Percentiles rank a stretch among this genome's conserved stretches.
Evolutionary conservation across 64 coral and sea anemone genomes (phyloP).

Genomic region (Montipora cactus): DNA sequence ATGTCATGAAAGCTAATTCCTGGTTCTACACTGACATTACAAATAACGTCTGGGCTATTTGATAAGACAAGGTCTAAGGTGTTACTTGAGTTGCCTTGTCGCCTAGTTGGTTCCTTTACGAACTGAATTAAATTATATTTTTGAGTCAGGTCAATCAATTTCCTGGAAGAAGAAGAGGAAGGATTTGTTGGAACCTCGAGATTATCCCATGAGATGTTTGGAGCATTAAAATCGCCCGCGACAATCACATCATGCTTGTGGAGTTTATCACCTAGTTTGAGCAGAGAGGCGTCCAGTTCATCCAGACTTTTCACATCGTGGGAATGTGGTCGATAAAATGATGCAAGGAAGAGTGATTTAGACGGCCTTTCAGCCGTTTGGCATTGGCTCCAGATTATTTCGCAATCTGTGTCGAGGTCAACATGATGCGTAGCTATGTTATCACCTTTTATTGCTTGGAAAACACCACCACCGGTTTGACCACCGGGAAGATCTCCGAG

Average conservation of each 20-base stretch:
- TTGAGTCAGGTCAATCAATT: constrained; percentile 29
- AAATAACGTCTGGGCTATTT: too few relatives aligned
- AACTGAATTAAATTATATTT: constrained; percentile 20
- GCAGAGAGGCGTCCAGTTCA: constrained; percentile 9
- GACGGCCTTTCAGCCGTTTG: constrained; percentile 4
- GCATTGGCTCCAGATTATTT: constrained; percentile 41
- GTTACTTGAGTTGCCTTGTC: too few relatives aligned
- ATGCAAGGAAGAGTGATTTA: constrained; percentile 39
- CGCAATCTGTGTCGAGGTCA: constrained; percentile 34
- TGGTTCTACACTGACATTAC: too few relatives aligned
- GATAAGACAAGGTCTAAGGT: too few relatives aligned
- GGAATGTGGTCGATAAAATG: constrained; percentile 39
- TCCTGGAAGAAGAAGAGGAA: neutral
- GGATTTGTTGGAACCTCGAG: neutral
- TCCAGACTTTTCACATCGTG: constrained; percentile 3
- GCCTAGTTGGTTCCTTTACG: too few relatives aligned
- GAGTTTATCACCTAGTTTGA: too few relatives aligned
- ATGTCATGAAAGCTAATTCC: too few relatives aligned
- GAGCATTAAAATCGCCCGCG: neutral
- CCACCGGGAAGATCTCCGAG: neutral
- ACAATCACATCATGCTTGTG: too few relatives aligned
- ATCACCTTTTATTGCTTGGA: constrained; percentile 14
- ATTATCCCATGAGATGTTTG: constrained; percentile 44
- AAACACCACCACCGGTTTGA: neutral
- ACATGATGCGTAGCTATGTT: neutral